Evolutionary conservation across 2,113 vertebrate species (phyloP).

Genomic region (Donacobius atricapilla): DNA sequence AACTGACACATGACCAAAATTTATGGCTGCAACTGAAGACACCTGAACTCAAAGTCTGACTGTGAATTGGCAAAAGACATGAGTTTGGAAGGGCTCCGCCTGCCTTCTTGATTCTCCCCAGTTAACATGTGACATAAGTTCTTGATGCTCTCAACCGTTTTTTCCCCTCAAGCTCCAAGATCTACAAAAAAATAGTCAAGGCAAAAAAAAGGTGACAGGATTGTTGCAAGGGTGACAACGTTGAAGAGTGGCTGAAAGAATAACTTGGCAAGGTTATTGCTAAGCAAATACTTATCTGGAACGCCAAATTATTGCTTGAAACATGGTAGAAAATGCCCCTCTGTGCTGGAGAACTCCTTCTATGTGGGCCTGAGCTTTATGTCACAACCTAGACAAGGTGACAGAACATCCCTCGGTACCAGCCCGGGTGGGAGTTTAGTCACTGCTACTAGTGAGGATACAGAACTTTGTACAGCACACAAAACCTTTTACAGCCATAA

Average conservation of each 20-base stretch:
- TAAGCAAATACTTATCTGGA: background rate
- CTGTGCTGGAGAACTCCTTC: background rate
- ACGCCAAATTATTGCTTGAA: background rate
- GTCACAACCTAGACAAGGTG: background rate
- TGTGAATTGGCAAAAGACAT: background rate
- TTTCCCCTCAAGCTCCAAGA: background rate
- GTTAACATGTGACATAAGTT: background rate
- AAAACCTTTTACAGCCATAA: background rate
- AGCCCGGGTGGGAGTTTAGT: background rate
- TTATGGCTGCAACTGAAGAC: background rate
- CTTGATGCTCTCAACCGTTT: background rate
- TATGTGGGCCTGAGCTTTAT: background rate
- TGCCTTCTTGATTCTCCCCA: background rate
- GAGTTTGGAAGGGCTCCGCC: background rate
- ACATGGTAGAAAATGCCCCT: background rate
- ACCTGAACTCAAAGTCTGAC: background rate
- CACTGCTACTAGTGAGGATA: background rate
- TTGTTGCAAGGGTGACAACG: background rate
- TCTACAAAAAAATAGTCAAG: background rate
- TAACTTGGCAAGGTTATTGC: background rate
- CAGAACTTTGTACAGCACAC: background rate
- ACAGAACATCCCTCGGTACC: background rate
- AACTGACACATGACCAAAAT: background rate
- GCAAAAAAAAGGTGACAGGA: background rate
- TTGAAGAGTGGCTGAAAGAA: background rate